Evolutionary conservation across 2,797 vertebrate species (phyloP).

Genomic region (Esox masquinongy): DNA sequence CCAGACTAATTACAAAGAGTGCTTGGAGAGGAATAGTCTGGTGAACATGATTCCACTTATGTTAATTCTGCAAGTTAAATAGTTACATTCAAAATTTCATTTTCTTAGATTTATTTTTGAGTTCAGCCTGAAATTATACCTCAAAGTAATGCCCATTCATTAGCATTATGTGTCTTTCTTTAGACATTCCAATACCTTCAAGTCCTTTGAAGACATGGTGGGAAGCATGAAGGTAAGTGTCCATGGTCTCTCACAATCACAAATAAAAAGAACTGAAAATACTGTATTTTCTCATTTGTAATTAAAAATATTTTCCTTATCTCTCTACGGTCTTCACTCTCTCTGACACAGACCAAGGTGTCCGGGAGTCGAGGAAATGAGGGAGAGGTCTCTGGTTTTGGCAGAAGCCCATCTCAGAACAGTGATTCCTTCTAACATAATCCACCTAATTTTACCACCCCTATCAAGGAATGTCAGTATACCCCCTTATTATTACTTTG

Average conservation of each 20-base stretch:
- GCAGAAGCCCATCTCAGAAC: conserved; percentile 52
- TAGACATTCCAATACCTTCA: conserved; percentile 94
- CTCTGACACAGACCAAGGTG: conserved; percentile 63
- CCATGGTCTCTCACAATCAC: neutral
- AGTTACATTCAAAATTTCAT: neutral
- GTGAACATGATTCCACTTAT: neutral
- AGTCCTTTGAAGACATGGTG: conserved; percentile 91
- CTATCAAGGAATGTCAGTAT: conserved; percentile 7
- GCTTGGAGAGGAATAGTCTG: neutral
- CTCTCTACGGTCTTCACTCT: conserved; percentile 16
- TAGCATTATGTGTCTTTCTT: neutral
- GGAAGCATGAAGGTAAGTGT: conserved; percentile 85
- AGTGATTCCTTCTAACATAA: neutral
- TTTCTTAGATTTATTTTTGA: neutral
- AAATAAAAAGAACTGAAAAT: neutral
- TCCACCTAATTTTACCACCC: conserved; percentile 13
- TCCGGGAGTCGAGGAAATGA: conserved; percentile 38
- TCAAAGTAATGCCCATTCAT: neutral
- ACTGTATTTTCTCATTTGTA: neutral
- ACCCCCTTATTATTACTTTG: conserved; percentile 11
- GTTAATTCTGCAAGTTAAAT: neutral
- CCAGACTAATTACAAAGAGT: neutral
- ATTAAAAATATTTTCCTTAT: neutral
- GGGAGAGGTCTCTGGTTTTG: conserved; percentile 54
- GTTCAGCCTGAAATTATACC: neutral